These are phyloP conservation scores for Polyploca ridens DNA, from an alignment of 2,888 invertebrate species.

Conservation along the genomic window DNA sequence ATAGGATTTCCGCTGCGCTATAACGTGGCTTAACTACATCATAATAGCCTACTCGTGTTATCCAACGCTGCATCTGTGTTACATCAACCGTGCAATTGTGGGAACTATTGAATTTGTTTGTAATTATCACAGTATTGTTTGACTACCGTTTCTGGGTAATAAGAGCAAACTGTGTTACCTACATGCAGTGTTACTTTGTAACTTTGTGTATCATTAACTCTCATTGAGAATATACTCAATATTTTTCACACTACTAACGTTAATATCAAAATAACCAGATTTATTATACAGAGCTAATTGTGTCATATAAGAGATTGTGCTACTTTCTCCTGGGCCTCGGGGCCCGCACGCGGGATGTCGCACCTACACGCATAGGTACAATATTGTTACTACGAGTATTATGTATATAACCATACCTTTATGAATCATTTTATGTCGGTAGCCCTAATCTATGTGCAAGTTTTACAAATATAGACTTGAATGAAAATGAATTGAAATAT, in stretches of 20 bases:
- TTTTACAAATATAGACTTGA: slow-evolving; percentile 7
- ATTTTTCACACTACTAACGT: not conserved
- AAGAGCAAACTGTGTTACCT: slow-evolving; percentile 32
- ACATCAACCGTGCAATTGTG: slow-evolving; percentile 62
- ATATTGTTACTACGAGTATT: not conserved
- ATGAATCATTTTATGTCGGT: slow-evolving; percentile 4
- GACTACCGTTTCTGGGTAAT: slow-evolving; percentile 53
- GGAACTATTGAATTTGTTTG: slow-evolving; percentile 54
- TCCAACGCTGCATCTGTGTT: slow-evolving; percentile 60
- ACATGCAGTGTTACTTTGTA: slow-evolving; percentile 4
- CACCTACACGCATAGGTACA: slow-evolving; percentile 23
- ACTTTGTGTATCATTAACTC: not conserved
- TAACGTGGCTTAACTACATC: slow-evolving; percentile 21
- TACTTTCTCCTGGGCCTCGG: slow-evolving; percentile 38
- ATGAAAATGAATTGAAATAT: not conserved
- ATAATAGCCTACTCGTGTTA: slow-evolving; percentile 46
- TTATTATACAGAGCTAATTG: slow-evolving; percentile 32
- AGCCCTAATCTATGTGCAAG: not conserved
- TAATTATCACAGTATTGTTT: slow-evolving; percentile 48
- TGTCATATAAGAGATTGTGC: slow-evolving; percentile 38
- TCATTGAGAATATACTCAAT: not conserved
- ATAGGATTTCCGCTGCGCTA: slow-evolving; percentile 54
- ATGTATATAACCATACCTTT: slow-evolving; percentile 22
- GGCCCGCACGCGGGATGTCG: slow-evolving; percentile 32
- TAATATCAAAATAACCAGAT: slow-evolving; percentile 7